Base-by-base conservation (phyloP, 1,140 invertebrate species). In the Tetraneura akinire region DNA sequence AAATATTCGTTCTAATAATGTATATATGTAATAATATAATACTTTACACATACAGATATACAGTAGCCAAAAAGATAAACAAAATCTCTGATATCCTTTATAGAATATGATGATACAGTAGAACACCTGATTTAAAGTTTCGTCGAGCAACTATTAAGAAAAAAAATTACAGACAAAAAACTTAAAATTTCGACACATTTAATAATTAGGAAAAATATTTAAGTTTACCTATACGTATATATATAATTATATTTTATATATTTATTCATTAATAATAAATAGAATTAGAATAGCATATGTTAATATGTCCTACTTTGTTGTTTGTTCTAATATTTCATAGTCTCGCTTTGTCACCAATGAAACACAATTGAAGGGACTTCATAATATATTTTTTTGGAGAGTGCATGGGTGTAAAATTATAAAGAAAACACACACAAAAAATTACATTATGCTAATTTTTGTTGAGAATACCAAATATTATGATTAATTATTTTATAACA, bases 61-160 rank as follows among this genome's bases (percentile, higher is more conserved):
- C 37, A 76, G 73, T 42, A 57, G 37, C 14, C n/a, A 76, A 45
- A 21, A 57, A 37, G 55, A 76, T 76, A 76, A 76, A 76, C 51
- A n/a, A 55, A 55, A 74, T 74, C 37, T 76, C 73, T 60, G 23
- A 21, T 57, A 76, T n/a, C 73, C 32, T 37, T 4, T 37, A 53
- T 60, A 53, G 73, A 37, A 76, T 57, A 60, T 42, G 3, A 74
- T 5, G 3, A 60, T 18, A 10, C 53, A 8, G 32, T 9, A 45
- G 21, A 76, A 76, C 73, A 76, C 23, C 73, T 76, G 73, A 32
- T 76, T 47, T 57, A 18, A 57, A 76, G 26, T n/a, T 74, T 42
- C 10, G n/a, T 55, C 32, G 10, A 74, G 55, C 51, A 55, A 42
- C n/a, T n/a, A n/a, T 5, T 1, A 74, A 55, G 9, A 14, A 37